phyloP scores from a whole-genome alignment of 2,113 vertebrate genomes.

The Nerophis ophidion region DNA sequence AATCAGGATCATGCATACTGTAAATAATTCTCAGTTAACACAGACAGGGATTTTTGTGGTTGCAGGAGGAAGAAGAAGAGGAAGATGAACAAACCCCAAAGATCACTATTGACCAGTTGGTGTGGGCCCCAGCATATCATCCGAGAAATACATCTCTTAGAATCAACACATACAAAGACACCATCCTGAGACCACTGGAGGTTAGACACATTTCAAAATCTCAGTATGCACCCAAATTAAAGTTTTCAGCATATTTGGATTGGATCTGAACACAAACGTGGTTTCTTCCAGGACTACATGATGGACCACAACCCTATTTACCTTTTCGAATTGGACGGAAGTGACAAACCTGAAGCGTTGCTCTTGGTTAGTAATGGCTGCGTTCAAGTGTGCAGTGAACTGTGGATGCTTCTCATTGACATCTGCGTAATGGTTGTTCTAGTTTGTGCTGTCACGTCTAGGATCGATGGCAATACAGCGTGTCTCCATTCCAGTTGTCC shows the following conservation, averaged over 20 bases:
- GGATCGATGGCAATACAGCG: conserved; percentile 75
- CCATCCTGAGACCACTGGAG: conserved; percentile 76
- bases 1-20: too few species aligned
- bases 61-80: conserved; percentile 44
- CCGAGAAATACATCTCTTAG: conserved; percentile 62
- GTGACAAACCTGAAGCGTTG: conserved; percentile 70
- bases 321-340: conserved; percentile 87
- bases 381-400: not conserved
- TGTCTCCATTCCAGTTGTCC: conserved; percentile 72
- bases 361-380: conserved; percentile 63
- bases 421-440: conserved; percentile 17
- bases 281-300: conserved; percentile 77
- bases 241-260: not conserved
- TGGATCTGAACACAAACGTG: not conserved
- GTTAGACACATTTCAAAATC: conserved; percentile 38
- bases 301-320: conserved; percentile 72
- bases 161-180: conserved; percentile 76
- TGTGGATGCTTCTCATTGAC: not conserved
- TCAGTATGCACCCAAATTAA: not conserved
- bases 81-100: conserved; percentile 9
- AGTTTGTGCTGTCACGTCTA: conserved; percentile 78
- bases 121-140: conserved; percentile 78
- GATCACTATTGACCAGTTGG: conserved; percentile 65
- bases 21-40: not conserved
- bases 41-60: not conserved